phyloP scores from a whole-genome alignment of 2,797 vertebrate species.

The Nasua narica region DNA sequence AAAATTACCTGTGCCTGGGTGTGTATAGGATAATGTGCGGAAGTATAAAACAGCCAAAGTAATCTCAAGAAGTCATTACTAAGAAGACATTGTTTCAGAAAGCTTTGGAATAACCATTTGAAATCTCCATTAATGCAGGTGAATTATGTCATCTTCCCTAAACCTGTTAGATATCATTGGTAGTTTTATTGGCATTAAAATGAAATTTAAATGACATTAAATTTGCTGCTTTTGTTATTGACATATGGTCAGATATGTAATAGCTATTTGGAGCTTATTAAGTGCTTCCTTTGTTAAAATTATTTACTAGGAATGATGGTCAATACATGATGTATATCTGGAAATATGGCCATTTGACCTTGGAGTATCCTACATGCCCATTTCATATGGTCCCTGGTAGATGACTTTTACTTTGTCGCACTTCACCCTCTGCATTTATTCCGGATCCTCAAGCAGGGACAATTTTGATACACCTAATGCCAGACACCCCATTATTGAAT shows the following conservation, averaged over 20 bases:
- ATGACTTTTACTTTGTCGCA: not conserved
- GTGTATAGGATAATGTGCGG: not conserved
- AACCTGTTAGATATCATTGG: constrained; percentile 35
- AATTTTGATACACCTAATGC: not conserved
- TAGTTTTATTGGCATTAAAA: constrained; percentile 53
- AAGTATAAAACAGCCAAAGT: not conserved
- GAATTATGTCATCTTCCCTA: constrained; percentile 49
- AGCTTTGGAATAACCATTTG: constrained; percentile 29
- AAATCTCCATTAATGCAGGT: constrained; percentile 56
- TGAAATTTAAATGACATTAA: constrained; percentile 44
- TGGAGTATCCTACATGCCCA: not conserved
- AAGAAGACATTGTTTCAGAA: not conserved
- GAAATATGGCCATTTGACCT: not conserved
- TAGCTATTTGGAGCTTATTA: constrained; percentile 24
- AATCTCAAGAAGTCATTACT: not conserved
- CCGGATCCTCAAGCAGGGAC: not conserved
- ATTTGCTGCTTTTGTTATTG: constrained; percentile 11
- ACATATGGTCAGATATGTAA: not conserved
- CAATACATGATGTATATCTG: not conserved
- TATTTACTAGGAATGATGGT: not conserved
- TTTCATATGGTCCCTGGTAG: not conserved
- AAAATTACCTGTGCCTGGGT: not conserved
- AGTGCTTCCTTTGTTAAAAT: constrained; percentile 42
- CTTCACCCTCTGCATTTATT: not conserved
- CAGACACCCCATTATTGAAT: not conserved